Evolutionary conservation across 1,140 invertebrate species (phyloP).

Genomic region (Mamestra configurata): DNA sequence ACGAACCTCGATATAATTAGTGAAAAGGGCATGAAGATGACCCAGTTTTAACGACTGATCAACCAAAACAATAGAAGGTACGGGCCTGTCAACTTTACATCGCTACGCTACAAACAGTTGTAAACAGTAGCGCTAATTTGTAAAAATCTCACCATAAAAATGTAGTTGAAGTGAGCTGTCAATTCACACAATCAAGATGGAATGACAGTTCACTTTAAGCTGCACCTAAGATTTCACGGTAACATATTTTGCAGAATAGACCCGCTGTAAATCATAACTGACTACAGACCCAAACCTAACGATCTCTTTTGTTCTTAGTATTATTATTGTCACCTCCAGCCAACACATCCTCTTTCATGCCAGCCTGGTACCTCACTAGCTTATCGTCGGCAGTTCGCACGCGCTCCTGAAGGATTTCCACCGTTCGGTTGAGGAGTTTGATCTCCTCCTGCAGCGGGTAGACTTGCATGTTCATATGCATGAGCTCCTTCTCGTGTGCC

Average conservation of each 20-base stretch:
- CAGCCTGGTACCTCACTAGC: conserved; percentile 70
- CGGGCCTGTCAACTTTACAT: background rate
- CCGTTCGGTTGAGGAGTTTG: conserved; percentile 82
- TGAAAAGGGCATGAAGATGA: background rate
- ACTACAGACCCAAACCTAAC: background rate
- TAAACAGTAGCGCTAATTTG: too few species aligned
- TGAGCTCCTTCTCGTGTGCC: conserved; percentile 93
- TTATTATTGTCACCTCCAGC: conserved; percentile 73
- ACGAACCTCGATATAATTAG: background rate
- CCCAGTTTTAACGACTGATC: background rate
- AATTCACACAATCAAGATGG: too few species aligned
- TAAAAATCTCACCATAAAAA: too few species aligned
- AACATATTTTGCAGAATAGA: too few species aligned
- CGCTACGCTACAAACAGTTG: background rate
- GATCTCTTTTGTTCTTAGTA: conserved; percentile 54
- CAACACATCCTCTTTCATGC: conserved; percentile 66
- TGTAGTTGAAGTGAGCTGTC: too few species aligned
- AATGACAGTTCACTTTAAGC: too few species aligned
- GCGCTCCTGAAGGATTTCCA: conserved; percentile 81
- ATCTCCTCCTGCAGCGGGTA: conserved; percentile 88
- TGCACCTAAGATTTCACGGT: too few species aligned
- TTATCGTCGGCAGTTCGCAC: conserved; percentile 76
- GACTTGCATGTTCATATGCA: conserved; percentile 88
- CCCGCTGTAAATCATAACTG: too few species aligned
- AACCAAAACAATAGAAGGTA: background rate